Percentiles rank a stretch among this genome's conserved stretches.
Evolutionary conservation across 2,797 vertebrate genomes (phyloP).

Genomic region (Myioborus melanocephalus): DNA sequence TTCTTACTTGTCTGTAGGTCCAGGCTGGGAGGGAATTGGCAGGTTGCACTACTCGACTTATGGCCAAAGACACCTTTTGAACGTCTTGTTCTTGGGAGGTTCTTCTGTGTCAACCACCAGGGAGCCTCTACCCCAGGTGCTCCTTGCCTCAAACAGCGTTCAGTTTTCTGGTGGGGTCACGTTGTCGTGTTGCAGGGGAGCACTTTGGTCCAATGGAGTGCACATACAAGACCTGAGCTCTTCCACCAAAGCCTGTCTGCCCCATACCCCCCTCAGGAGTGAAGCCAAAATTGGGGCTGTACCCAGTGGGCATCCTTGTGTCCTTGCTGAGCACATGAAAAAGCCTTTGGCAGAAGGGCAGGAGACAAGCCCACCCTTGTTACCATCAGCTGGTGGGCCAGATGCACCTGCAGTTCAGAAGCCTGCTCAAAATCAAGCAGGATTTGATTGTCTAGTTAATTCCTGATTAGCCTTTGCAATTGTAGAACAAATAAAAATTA

Average conservation of each 20-base stretch:
- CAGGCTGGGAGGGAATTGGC: background rate
- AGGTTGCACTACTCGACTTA: accelerated
- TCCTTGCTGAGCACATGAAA: background rate
- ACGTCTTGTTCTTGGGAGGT: background rate
- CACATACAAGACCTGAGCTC: background rate
- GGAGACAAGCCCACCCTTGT: background rate
- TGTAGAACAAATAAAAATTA: too few species aligned
- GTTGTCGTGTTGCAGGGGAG: background rate
- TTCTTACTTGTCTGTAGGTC: background rate
- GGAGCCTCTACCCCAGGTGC: background rate
- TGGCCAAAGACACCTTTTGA: background rate
- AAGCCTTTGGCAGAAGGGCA: background rate
- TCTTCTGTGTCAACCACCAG: background rate
- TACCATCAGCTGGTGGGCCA: background rate
- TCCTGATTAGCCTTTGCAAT: background rate
- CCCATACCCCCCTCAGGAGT: background rate
- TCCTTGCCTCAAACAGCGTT: background rate
- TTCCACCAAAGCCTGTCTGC: background rate
- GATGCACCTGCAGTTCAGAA: background rate
- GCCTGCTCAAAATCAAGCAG: background rate
- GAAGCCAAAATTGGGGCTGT: background rate
- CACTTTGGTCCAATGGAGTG: background rate
- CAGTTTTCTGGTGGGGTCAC: background rate
- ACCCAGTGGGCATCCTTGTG: accelerated
- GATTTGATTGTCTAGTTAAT: background rate